Conservation (phyloP, 2,113 vertebrate genomes). For the Bambusicola thoracicus region DNA sequence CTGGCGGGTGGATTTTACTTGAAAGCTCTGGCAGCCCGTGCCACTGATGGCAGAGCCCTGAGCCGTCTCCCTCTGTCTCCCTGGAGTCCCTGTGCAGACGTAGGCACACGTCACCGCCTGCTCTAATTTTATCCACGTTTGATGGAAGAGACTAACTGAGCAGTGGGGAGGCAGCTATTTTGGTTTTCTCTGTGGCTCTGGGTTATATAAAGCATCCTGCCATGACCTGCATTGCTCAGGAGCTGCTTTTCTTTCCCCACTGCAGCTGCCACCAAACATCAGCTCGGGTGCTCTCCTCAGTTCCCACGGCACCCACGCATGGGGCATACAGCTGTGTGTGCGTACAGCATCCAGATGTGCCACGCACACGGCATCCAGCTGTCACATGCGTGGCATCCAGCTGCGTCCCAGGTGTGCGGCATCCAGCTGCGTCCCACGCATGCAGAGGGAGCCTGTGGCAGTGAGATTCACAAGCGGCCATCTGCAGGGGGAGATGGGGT, state of each 20-base stretch:
- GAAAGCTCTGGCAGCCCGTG: slow-evolving; percentile 71
- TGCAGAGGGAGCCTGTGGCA: accelerated
- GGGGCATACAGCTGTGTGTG: neutral
- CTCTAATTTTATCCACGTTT: slow-evolving; percentile 95
- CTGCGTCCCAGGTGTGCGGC: neutral
- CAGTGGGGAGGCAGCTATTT: slow-evolving; percentile 93
- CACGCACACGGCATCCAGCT: neutral
- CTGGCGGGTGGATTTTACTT: slow-evolving; percentile 69
- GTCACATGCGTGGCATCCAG: neutral
- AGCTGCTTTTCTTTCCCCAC: slow-evolving; percentile 37
- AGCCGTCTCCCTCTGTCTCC: slow-evolving; percentile 76
- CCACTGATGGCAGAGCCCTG: slow-evolving; percentile 70
- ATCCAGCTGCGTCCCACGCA: neutral
- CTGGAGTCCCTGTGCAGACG: slow-evolving; percentile 91
- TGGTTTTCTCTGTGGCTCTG: slow-evolving; percentile 81
- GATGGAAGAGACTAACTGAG: slow-evolving; percentile 93
- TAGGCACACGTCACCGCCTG: slow-evolving; percentile 90
- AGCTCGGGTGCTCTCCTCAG: slow-evolving; percentile 34
- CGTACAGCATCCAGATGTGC: neutral
- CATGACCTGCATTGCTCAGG: slow-evolving; percentile 74
- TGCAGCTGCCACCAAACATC: slow-evolving; percentile 37
- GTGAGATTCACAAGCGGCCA: accelerated
- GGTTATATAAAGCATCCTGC: slow-evolving; percentile 83
- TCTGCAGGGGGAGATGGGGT: accelerated
- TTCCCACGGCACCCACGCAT: neutral